phyloP scores from a whole-genome alignment of 2,888 invertebrate species.

The Corythucha ciliata region DNA sequence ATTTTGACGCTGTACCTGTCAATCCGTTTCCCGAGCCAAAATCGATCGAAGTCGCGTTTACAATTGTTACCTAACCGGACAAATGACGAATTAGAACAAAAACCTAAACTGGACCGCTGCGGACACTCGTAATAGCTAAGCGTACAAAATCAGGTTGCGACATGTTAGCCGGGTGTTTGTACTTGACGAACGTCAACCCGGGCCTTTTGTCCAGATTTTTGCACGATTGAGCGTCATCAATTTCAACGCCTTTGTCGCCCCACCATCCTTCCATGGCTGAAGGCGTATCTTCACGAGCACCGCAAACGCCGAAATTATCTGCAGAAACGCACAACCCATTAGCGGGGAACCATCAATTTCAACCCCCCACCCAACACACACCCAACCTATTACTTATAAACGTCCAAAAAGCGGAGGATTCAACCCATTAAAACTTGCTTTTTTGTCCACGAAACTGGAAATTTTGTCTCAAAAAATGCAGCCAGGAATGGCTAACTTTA shows the following conservation, averaged over 20 bases:
- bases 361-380: too few relatives aligned
- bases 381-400: too few relatives aligned
- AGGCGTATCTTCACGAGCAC: constrained; percentile 64
- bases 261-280: constrained; percentile 82
- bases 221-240: constrained; percentile 65
- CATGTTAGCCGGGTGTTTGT: constrained; percentile 77
- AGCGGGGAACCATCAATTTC: too few relatives aligned
- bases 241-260: constrained; percentile 72
- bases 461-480: too few relatives aligned
- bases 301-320: constrained; percentile 75
- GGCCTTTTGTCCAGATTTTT: constrained; percentile 69
- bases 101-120: too few relatives aligned
- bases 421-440: too few relatives aligned
- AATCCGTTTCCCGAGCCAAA: constrained; percentile 28
- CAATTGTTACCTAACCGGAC: constrained; percentile 52
- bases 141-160: constrained; percentile 74
- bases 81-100: background rate
- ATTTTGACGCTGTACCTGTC: constrained; percentile 48
- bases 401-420: too few relatives aligned
- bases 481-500: too few relatives aligned
- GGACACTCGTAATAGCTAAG: constrained; percentile 30
- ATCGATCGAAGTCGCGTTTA: constrained; percentile 67
- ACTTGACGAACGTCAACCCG: constrained; percentile 79
- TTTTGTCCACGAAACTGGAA: too few relatives aligned
- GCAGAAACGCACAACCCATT: too few relatives aligned